Evolutionary conservation across 2,113 vertebrate species (phyloP).

Genomic region (Indri indri): DNA sequence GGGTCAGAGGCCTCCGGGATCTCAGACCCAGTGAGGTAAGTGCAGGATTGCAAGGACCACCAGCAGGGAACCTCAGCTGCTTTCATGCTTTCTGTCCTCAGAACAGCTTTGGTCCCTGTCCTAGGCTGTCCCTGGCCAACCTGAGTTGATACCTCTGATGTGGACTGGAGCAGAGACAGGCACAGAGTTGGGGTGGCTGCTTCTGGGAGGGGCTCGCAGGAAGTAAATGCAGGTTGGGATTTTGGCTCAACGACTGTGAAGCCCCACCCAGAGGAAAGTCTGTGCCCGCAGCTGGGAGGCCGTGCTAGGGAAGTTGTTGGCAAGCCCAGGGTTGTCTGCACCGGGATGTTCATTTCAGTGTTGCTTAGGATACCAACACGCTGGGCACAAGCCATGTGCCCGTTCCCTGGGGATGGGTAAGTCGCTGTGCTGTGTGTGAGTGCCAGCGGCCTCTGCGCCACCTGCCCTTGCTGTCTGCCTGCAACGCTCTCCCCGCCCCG

Average conservation of each 20-base stretch:
- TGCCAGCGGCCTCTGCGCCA: not conserved
- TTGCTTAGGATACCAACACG: not conserved
- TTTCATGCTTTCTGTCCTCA: not conserved
- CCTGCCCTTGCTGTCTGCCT: not conserved
- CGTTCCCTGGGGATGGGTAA: not conserved
- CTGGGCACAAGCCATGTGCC: not conserved
- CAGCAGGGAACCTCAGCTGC: not conserved
- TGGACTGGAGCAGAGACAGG: not conserved
- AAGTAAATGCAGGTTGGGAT: not conserved
- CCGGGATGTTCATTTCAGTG: too few relatives aligned
- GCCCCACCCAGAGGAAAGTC: not conserved
- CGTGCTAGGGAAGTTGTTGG: not conserved
- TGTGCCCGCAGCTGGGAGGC: rapidly evolving
- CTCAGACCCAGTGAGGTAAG: not conserved
- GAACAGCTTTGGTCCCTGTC: not conserved
- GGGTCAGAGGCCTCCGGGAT: too few relatives aligned
- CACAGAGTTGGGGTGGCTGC: not conserved
- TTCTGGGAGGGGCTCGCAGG: not conserved
- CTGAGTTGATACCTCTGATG: too few relatives aligned
- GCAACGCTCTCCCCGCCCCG: not conserved
- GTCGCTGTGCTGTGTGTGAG: not conserved
- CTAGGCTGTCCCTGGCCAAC: not conserved
- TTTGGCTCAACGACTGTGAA: not conserved
- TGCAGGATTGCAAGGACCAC: not conserved
- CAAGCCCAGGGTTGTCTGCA: not conserved